Base-by-base conservation (phyloP, 2,797 vertebrate genomes). In the Takifugu ocellatus region DNA sequence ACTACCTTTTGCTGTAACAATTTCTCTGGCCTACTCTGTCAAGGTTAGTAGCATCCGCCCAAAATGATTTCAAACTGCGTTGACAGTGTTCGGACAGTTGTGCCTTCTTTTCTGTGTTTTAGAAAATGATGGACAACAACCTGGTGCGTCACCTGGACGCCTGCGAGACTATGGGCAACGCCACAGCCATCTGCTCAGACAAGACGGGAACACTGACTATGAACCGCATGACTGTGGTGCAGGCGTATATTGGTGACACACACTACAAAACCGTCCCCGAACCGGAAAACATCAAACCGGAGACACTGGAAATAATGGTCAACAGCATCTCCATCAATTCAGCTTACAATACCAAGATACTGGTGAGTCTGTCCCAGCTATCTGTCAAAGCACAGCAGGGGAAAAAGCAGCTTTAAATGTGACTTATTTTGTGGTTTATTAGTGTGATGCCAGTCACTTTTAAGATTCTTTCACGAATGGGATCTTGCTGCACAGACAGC, bases 101-200 rank as follows among this genome's bases (percentile, higher is more conserved):
- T 12, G 11, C 5, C 5, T 42, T 0, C 0, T 53, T 14, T 3
- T 47, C 21, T 5, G 0, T 63, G n/a, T 59, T 53, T 61, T 75
- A 98, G 96, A 98, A 99, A 98, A 98, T 99, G 97, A 98, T 96
- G 77, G 97, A 99, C 85, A 99, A 99, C 76, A 99, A 99, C 87
- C 87, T 99, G 43, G 96, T 99, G 52, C 91, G 97, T 36, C 96
- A 99, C 79, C 68, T 99, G 89, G 96, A 98, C 0, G 96, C 96
- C 0, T 99, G 96, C 0, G 97, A 99, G 85, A 98, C 95, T 1
- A 99, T 99, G 96, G 96, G 96, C 69, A 99, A 98, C 0, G 96
- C 97, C 71, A 99, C 97, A 0, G 96, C 97, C 78, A 99, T 99
- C 86, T 99, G 97, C 80, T 99, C 96, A 0, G 97, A 99, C 85